Conservation (phyloP, 2,797 vertebrate species). For the Todus mexicanus region DNA sequence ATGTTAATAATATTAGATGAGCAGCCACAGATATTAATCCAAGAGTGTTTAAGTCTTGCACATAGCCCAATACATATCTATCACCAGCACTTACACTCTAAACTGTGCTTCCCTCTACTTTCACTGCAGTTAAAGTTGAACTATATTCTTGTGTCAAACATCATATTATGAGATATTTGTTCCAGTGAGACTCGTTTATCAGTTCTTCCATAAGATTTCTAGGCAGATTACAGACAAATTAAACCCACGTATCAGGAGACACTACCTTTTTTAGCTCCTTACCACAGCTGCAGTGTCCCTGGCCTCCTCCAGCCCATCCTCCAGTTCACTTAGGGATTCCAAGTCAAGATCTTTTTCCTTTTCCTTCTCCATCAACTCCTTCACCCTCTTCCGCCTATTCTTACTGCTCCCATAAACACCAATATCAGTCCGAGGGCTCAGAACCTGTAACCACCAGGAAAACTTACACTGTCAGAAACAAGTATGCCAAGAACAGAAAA, state of each 20-base stretch:
- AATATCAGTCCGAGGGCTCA: slow-evolving; percentile 93
- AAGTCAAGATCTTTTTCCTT: slow-evolving; percentile 86
- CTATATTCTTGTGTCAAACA: background rate
- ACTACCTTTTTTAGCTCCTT: slow-evolving; percentile 26
- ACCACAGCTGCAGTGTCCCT: slow-evolving; percentile 91
- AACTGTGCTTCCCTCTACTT: background rate
- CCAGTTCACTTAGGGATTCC: slow-evolving; percentile 88
- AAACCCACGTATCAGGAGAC: background rate
- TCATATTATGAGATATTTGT: rapidly evolving
- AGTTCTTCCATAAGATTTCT: background rate
- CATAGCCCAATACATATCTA: background rate
- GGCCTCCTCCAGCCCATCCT: slow-evolving; percentile 86
- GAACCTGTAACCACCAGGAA: slow-evolving; percentile 77
- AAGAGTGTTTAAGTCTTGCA: background rate
- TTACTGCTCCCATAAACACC: slow-evolving; percentile 94
- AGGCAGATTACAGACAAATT: background rate
- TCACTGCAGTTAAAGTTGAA: background rate
- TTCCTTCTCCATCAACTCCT: slow-evolving; percentile 93
- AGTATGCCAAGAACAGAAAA: background rate
- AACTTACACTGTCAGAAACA: background rate
- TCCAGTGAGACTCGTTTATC: background rate
- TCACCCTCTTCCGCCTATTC: slow-evolving; percentile 90
- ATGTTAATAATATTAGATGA: background rate
- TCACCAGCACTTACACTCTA: background rate
- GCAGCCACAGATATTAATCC: background rate